These are phyloP conservation scores for Chaenocephalus aceratus DNA, from an alignment of 2,113 vertebrate genomes.

Conservation along the genomic window DNA sequence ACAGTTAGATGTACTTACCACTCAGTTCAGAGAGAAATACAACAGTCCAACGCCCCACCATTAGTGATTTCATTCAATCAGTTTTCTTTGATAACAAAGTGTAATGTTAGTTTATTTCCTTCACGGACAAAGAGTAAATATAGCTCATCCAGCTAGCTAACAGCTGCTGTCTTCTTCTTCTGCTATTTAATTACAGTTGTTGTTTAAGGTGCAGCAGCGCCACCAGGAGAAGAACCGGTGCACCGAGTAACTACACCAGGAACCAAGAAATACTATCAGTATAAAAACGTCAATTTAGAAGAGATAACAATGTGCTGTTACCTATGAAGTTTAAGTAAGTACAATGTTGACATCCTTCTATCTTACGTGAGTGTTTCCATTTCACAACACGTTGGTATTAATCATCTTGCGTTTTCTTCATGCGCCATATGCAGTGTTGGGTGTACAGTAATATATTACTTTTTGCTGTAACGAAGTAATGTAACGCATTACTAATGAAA, in stretches of 20 bases:
- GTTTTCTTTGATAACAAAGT: neutral
- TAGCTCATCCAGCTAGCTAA: conserved; percentile 16
- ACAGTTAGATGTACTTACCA: conserved; percentile 54
- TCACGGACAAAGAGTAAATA: neutral
- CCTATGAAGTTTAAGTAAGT: neutral
- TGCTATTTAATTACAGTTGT: neutral
- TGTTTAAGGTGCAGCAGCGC: neutral
- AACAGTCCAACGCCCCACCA: conserved; percentile 23
- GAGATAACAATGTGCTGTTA: neutral
- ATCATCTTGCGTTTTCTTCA: no score
- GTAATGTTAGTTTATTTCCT: neutral
- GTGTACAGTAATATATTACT: no score
- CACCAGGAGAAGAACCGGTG: neutral
- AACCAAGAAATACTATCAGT: no score
- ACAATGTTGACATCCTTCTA: neutral
- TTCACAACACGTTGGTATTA: neutral
- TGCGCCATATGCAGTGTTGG: no score
- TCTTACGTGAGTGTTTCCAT: neutral
- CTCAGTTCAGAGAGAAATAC: conserved; percentile 14
- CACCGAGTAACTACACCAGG: neutral
- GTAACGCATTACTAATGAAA: no score
- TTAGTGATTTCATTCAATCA: conserved; percentile 4
- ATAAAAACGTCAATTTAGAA: neutral
- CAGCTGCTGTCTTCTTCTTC: conserved; percentile 34
- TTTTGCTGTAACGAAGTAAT: no score